These are phyloP conservation scores for Rosalia funebris DNA, from an alignment of 2,888 invertebrate species.

Conservation along the genomic window DNA sequence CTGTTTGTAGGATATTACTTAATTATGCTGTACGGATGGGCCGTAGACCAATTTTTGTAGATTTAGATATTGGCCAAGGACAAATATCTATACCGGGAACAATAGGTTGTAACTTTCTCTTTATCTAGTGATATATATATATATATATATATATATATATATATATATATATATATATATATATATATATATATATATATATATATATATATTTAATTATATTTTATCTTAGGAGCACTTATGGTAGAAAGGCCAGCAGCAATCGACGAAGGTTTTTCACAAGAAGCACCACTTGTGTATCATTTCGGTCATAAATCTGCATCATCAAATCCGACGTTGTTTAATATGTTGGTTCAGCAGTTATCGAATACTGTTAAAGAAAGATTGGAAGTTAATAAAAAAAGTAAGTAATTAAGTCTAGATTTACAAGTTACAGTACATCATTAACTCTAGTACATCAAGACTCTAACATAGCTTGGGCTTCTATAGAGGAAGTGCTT, in stretches of 20 bases:
- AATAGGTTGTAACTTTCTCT: too few relatives aligned
- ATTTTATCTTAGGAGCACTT: conserved; percentile 72
- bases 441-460: too few relatives aligned
- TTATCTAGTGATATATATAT: conserved; percentile 16
- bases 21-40: conserved; percentile 96
- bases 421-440: too few relatives aligned
- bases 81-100: conserved; percentile 92
- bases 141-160: too few relatives aligned
- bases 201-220: too few relatives aligned
- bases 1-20: conserved; percentile 81
- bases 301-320: conserved; percentile 91
- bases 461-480: too few relatives aligned
- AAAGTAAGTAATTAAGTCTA: too few relatives aligned
- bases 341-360: conserved; percentile 83
- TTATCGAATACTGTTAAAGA: conserved; percentile 88
- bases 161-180: too few relatives aligned
- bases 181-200: too few relatives aligned
- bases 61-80: conserved; percentile 96
- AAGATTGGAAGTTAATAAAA: conserved; percentile 86
- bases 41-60: conserved; percentile 89
- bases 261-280: conserved; percentile 94
- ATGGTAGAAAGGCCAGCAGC: conserved; percentile 93
- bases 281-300: conserved; percentile 91
- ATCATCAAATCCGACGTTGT: conserved; percentile 80
- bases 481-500: too few relatives aligned